These are phyloP conservation scores for Oscheius myriophilus DNA, from an alignment of 2,888 invertebrate species.

Conservation along the genomic window DNA sequence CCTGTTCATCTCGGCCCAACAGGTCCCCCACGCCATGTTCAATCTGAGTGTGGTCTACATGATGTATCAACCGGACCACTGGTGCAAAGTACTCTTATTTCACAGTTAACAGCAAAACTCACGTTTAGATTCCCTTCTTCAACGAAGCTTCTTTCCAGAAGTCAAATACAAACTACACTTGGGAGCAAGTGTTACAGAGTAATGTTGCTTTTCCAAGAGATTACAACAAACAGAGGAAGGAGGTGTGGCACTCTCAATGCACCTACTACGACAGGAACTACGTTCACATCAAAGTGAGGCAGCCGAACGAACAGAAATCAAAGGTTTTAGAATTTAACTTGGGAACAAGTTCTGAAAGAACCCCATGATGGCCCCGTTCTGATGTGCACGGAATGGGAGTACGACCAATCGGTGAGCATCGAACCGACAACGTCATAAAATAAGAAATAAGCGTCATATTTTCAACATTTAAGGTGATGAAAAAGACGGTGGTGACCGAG, in stretches of 20 bases:
- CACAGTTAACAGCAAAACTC: neutral
- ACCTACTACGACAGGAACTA: slow-evolving; percentile 52
- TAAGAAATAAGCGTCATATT: neutral
- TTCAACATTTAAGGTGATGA: slow-evolving; percentile 57
- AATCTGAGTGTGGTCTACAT: slow-evolving; percentile 69
- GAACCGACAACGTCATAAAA: no score
- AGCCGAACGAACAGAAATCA: no score
- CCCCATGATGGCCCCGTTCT: slow-evolving; percentile 17
- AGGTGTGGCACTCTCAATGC: slow-evolving; percentile 59
- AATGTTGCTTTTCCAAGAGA: slow-evolving; percentile 59
- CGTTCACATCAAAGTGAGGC: slow-evolving; percentile 43
- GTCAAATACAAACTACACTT: slow-evolving; percentile 58
- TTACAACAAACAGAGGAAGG: slow-evolving; percentile 48
- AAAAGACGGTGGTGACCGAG: slow-evolving; percentile 41
- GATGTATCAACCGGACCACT: slow-evolving; percentile 70
- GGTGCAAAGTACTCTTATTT: slow-evolving; percentile 58
- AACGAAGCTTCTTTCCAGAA: slow-evolving; percentile 56
- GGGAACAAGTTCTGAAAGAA: slow-evolving; percentile 31
- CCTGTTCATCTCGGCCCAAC: slow-evolving; percentile 66
- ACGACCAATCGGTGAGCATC: slow-evolving; percentile 63
- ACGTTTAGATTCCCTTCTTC: slow-evolving; percentile 60
- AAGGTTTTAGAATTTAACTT: slow-evolving; percentile 28
- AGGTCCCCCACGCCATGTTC: slow-evolving; percentile 71
- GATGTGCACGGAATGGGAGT: slow-evolving; percentile 63
- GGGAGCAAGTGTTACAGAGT: slow-evolving; percentile 65